Base-by-base conservation (phyloP, 2,113 vertebrate species). In the Vulpes ferrilata region DNA sequence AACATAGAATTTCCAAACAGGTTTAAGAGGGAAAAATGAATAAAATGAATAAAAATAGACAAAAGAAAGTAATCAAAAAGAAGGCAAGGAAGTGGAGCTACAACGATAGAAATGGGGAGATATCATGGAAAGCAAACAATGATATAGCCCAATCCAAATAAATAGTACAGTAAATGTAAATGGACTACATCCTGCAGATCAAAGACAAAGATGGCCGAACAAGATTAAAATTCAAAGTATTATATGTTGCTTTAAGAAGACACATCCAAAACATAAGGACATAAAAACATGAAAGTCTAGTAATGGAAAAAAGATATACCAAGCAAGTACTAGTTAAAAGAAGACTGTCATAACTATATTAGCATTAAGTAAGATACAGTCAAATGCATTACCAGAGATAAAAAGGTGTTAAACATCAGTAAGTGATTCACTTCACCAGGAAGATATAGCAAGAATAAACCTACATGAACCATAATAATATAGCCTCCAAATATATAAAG, bases 101-200 rank as follows among this genome's bases (percentile, higher is more conserved):
- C 51, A 92, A 48, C 13, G 76, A 27, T 55, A 53, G 15, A 35
- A 95, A 88, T 17, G 1, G 5, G 2, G 59, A 94, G 27, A 35
- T 5, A 27, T 17, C 67, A 74, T 60, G 32, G 62, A 86, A 90
- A 95, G 15, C 35, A 93, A 76, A 87, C 25, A 1, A 57, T 48
- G 53, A 32, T 22, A 12, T 51, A 67, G 55, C 3, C 38, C 73
- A 89, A 65, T 84, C 12, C 55, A 88, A 94, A 65, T 51, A 51
- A 73, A 88, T 27, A 43, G 55, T 67, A 53, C 16, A 84, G 84
- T 78, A 93, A 76, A 95, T 84, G 5, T 51, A 88, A 85, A 89
- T 67, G 10, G 35, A 16, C 19, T 43, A 65, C 2, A 55, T 25
- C 3, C 15, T 79, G 55, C 35, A 80, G 48, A 27, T 53, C 9